These are phyloP conservation scores for Varecia variegata DNA, from an alignment of 2,797 vertebrate species.

Conservation along the genomic window DNA sequence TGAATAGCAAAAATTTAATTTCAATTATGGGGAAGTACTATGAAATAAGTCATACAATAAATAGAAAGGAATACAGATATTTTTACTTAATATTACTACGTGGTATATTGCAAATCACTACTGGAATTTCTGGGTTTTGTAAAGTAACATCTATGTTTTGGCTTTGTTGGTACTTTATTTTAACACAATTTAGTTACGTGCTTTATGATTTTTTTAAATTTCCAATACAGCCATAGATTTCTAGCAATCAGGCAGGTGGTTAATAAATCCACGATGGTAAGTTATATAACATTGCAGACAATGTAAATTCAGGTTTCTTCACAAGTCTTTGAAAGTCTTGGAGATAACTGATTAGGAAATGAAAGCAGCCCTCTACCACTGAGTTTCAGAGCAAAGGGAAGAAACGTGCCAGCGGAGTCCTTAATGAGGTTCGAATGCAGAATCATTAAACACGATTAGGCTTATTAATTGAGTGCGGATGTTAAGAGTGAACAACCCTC, in stretches of 20 bases:
- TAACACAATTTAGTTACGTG: not conserved
- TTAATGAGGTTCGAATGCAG: not conserved
- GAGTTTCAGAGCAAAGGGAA: not conserved
- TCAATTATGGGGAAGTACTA: not conserved
- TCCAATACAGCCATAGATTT: not conserved
- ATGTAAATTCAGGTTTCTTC: not conserved
- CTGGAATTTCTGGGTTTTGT: not conserved
- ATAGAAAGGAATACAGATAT: not conserved
- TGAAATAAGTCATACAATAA: not conserved
- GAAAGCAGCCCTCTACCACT: not conserved
- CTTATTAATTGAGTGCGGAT: constrained; percentile 34
- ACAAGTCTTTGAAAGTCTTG: not conserved
- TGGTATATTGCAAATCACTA: not conserved
- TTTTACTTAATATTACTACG: not conserved
- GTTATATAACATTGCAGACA: not conserved
- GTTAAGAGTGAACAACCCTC: not conserved
- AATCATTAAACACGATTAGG: not conserved
- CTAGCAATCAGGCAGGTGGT: not conserved
- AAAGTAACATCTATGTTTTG: not conserved
- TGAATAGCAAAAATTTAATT: not conserved
- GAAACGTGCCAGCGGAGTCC: not conserved
- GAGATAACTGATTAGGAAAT: not conserved
- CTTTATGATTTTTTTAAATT: not conserved
- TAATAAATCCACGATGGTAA: not conserved
- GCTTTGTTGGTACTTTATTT: not conserved